Conservation (phyloP, 2,113 vertebrate species). For the Microcebus murinus region DNA sequence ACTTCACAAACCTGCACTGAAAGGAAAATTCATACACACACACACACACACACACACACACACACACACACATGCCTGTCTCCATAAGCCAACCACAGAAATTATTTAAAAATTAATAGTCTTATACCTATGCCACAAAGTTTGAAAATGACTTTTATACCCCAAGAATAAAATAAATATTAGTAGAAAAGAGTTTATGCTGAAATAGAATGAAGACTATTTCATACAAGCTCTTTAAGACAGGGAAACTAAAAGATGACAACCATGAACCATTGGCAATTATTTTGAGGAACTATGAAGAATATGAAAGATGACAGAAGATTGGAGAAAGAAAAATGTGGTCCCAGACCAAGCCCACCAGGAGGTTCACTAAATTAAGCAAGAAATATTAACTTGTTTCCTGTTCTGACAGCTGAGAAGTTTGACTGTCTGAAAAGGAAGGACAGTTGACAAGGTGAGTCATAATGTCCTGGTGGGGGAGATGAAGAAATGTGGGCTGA, state of each 20-base stretch:
- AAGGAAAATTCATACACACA: not conserved
- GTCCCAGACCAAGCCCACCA: not conserved
- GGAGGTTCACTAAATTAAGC: not conserved
- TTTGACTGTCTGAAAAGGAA: not conserved
- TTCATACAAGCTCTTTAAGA: not conserved
- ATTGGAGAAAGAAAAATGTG: not conserved
- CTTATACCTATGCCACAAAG: not conserved
- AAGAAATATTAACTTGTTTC: constrained; percentile 36
- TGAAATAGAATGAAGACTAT: not conserved
- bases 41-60: not conserved
- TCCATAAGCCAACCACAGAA: not conserved
- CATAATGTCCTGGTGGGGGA: not conserved
- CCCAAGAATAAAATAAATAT: not conserved
- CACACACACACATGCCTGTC: not conserved
- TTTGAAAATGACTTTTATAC: not conserved
- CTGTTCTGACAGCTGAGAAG: constrained; percentile 52
- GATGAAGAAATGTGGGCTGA: not conserved
- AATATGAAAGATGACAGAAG: not conserved
- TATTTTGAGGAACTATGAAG: not conserved
- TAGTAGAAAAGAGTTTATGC: not conserved
- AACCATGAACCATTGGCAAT: not conserved
- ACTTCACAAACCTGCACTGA: not conserved
- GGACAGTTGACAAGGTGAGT: constrained; percentile 37
- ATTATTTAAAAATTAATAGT: not conserved
- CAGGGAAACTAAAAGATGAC: not conserved